Base-by-base conservation (phyloP, 2,113 vertebrate genomes). In the Atherinomorus stipes region DNA sequence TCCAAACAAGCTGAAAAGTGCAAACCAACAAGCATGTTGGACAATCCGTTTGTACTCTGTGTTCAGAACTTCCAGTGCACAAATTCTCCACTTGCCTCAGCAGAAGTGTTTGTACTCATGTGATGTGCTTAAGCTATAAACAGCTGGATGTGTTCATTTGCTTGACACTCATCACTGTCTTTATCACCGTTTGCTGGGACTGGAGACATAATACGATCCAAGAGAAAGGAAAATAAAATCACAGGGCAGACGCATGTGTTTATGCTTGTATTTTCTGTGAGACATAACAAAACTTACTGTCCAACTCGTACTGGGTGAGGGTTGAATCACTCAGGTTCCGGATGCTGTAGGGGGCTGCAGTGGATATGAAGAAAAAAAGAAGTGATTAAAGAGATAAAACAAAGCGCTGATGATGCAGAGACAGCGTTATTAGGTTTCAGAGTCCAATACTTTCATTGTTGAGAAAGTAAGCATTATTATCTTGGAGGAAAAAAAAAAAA, bases 221-320 rank as follows among this genome's bases (percentile, higher is more conserved):
- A 75, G 28, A 63, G 7, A 65, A 37, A 62, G 53, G 26, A 0
- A 51, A 2, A 8, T 72, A 45, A 15, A 26, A 66, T 65, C 15
- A 25, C 5, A 44, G 10, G 26, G 37, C 15, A 11, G 18, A 16
- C 22, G 16, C 40, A 31, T 50, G 34, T 49, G 34, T 54, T 18
- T 4, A 19, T 40, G 23, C 25, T 3, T 59, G 54, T 60, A 18
- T 22, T 28, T 66, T 68, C 3, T 45, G 44, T 12, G 16, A 58
- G 28, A 47, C 7, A 42, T 21, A 26, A 71, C 11, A 15, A 59
- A 25, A 96, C 97, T 98, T 96, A 98, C 97, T 96, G 94, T 98
- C 94, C 89, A 98, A 89, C 85, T 98, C 95, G 16, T 97, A 97
- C 88, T 98, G 96, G 22, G 91, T 95, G 90, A 98, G 93, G 60